These are phyloP conservation scores for Psettodes erumei DNA, from an alignment of 2,113 vertebrate genomes.

Conservation along the genomic window DNA sequence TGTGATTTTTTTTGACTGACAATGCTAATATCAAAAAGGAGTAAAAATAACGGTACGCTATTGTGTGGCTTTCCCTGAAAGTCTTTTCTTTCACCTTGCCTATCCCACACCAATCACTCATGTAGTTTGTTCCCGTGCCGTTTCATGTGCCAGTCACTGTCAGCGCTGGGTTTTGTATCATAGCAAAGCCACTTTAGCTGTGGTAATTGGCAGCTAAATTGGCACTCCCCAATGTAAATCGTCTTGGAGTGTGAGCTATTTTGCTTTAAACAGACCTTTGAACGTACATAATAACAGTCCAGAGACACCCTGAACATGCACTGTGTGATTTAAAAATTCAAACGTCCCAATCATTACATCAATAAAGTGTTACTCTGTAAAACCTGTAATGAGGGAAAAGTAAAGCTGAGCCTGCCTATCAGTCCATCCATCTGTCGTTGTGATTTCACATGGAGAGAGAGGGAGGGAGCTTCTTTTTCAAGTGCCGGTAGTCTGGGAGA, in stretches of 20 bases:
- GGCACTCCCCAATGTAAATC: constrained; percentile 62
- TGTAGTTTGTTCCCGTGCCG: constrained; percentile 16
- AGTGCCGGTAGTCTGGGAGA: constrained; percentile 45
- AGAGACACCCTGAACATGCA: constrained; percentile 42
- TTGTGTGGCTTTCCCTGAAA: background rate
- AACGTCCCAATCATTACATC: constrained; percentile 55
- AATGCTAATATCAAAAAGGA: background rate
- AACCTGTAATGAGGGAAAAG: constrained; percentile 60
- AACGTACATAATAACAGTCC: constrained; percentile 62
- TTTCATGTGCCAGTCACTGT: constrained; percentile 52
- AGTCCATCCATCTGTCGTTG: constrained; percentile 45
- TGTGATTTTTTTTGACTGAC: background rate
- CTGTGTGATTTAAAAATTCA: constrained; percentile 59
- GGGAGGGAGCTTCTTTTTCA: constrained; percentile 44
- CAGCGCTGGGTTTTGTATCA: constrained; percentile 48
- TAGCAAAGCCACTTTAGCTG: constrained; percentile 47
- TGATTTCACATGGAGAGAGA: constrained; percentile 32
- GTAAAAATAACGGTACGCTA: too few species aligned
- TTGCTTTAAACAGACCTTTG: constrained; percentile 66
- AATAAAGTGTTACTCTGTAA: constrained; percentile 57
- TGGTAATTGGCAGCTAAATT: constrained; percentile 67
- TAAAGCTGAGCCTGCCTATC: constrained; percentile 43
- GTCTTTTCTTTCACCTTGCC: constrained; percentile 27
- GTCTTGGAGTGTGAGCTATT: constrained; percentile 48
- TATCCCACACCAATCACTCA: constrained; percentile 14